Evolutionary conservation across 2,797 vertebrate genomes (phyloP).

Genomic region (Sylvia borin): DNA sequence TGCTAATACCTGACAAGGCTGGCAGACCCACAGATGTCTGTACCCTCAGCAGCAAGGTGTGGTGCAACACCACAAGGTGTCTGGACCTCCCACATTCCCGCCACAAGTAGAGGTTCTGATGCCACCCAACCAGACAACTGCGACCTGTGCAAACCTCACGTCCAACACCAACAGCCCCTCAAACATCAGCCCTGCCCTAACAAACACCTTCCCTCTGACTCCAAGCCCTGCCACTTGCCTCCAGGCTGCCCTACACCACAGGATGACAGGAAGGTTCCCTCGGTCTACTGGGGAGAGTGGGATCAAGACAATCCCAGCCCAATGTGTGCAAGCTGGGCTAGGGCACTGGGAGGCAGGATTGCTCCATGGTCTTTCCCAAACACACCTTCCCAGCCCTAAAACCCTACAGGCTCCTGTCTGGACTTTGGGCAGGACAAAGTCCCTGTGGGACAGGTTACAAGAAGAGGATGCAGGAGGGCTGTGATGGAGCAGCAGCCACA

Average conservation of each 20-base stretch:
- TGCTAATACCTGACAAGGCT: background rate
- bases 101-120: background rate
- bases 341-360: conserved; percentile 27
- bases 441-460: background rate
- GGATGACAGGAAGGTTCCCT: background rate
- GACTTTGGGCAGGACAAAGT: background rate
- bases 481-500: accelerated
- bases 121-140: background rate
- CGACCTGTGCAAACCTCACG: accelerated
- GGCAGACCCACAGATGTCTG: background rate
- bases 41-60: background rate
- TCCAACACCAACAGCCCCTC: background rate
- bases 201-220: accelerated
- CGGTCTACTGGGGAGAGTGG: accelerated
- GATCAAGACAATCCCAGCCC: background rate
- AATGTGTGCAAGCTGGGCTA: background rate
- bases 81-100: background rate
- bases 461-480: background rate
- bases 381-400: background rate
- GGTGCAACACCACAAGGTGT: background rate
- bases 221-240: background rate
- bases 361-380: background rate
- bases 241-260: background rate
- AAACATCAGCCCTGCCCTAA: background rate
- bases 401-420: background rate